phyloP scores from a whole-genome alignment of 2,113 vertebrate genomes.

The Pelmatolapia mariae region DNA sequence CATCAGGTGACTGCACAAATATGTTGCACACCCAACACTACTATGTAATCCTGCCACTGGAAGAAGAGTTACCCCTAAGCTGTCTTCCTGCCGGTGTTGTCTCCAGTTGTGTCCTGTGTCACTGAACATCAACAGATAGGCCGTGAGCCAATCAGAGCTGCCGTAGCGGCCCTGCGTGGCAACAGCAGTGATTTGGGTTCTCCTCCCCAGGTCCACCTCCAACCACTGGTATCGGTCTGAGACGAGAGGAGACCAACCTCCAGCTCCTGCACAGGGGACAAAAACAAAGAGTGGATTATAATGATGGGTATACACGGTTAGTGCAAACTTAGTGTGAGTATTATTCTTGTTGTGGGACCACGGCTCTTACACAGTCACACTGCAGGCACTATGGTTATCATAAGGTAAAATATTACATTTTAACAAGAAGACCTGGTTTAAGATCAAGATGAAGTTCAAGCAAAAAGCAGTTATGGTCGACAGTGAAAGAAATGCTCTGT shows the following conservation, averaged over 20 bases:
- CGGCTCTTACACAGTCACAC: neutral
- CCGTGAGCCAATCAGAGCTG: slow-evolving; percentile 89
- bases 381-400: neutral
- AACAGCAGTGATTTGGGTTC: slow-evolving; percentile 81
- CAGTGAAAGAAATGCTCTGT: neutral
- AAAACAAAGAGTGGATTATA: neutral
- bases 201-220: slow-evolving; percentile 85
- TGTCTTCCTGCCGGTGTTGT: slow-evolving; percentile 87
- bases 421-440: neutral
- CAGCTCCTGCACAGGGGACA: slow-evolving; percentile 76
- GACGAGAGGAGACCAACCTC: slow-evolving; percentile 88
- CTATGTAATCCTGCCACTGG: neutral
- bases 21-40: neutral
- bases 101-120: slow-evolving; percentile 91
- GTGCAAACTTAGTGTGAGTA: neutral
- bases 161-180: slow-evolving; percentile 92
- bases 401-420: neutral
- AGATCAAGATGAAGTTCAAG: neutral
- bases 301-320: neutral
- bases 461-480: neutral
- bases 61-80: slow-evolving; percentile 79
- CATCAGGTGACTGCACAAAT: neutral
- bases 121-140: slow-evolving; percentile 88
- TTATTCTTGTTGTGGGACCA: neutral
- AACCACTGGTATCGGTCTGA: slow-evolving; percentile 90